phyloP scores from a whole-genome alignment of 2,888 invertebrate genomes.

The Drosophila longiperda region DNA sequence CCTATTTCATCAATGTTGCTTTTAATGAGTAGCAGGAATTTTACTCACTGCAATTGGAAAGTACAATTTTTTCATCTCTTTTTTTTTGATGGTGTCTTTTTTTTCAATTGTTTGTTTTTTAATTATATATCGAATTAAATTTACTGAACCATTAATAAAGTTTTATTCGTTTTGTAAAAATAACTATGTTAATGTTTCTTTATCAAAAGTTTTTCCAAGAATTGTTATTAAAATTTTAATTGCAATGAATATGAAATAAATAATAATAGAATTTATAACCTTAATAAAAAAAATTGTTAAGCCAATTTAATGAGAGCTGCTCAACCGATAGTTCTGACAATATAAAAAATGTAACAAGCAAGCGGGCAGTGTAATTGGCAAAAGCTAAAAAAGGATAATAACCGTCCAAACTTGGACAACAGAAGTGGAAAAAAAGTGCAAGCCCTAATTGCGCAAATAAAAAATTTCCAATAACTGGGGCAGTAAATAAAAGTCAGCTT shows the following conservation, averaged over 20 bases:
- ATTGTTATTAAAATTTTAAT: background rate
- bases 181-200: background rate
- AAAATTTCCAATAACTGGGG: constrained; percentile 30
- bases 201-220: background rate
- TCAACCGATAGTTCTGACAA: background rate
- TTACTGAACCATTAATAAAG: background rate
- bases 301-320: background rate
- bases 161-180: background rate
- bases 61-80: no score
- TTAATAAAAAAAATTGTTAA: background rate
- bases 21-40: constrained; percentile 46
- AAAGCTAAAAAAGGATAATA: constrained; percentile 35
- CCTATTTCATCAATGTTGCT: constrained; percentile 25
- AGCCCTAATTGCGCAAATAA: constrained; percentile 55
- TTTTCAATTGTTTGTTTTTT: background rate
- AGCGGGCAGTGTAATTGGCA: constrained; percentile 29
- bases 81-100: background rate
- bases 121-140: background rate
- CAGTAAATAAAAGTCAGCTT: constrained; percentile 29
- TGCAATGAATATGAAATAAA: background rate
- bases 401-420: constrained; percentile 34
- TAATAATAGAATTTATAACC: background rate
- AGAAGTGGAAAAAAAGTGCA: constrained; percentile 22
- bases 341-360: background rate
- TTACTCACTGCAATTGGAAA: background rate